Percentiles rank a stretch among this genome's conserved stretches.
phyloP scores from a whole-genome alignment of 23 tunicate species.

The Clavelina lepadiformis region DNA sequence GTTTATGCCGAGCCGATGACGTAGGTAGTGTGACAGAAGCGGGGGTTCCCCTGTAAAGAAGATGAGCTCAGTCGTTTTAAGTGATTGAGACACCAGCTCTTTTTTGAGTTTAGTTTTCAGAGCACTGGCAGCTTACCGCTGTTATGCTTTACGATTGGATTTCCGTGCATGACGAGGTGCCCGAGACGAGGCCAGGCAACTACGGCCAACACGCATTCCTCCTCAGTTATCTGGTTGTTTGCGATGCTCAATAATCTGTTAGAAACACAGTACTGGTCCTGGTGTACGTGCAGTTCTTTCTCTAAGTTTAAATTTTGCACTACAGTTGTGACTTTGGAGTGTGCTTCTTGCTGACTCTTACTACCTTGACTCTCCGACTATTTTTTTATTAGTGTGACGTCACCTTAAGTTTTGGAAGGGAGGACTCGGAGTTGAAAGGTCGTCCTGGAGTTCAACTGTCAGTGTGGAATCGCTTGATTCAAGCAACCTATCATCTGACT shows the following conservation, averaged over 20 bases:
- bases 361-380: too few species aligned
- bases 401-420: constrained; percentile 78
- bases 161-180: constrained; percentile 60
- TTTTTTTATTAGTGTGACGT: too few species aligned
- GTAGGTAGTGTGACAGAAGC: constrained; percentile 62
- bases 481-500: constrained; percentile 3
- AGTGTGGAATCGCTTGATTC: constrained; percentile 16
- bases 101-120: too few species aligned
- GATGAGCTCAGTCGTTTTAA: background rate
- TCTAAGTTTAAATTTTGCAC: too few species aligned
- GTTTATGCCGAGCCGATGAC: constrained; percentile 60
- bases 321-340: too few species aligned
- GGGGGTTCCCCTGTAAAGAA: constrained; percentile 70
- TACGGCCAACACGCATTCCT: constrained; percentile 80
- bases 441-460: constrained; percentile 11
- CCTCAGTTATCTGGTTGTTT: constrained; percentile 65
- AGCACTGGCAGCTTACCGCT: constrained; percentile 36
- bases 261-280: background rate
- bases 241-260: constrained; percentile 59
- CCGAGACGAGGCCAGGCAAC: constrained; percentile 85
- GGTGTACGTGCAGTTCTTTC: too few species aligned
- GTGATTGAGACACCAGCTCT: too few species aligned
- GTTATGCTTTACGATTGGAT: constrained; percentile 49
- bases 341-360: too few species aligned
- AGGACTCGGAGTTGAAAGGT: constrained; percentile 47